phyloP scores from a whole-genome alignment of 1,140 invertebrate genomes.

The Hestina assimilis region DNA sequence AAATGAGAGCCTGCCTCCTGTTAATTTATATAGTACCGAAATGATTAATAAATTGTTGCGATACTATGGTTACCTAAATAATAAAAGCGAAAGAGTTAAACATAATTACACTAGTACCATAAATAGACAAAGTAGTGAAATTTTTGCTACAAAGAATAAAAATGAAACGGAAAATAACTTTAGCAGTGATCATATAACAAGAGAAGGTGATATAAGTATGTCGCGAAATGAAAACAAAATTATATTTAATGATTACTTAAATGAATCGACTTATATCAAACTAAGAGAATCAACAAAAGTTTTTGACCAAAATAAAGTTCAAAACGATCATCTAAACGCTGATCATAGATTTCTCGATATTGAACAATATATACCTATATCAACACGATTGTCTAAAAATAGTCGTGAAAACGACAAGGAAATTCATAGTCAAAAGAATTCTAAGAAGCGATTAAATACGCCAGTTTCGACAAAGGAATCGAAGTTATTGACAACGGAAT shows the following conservation, averaged over 20 bases:
- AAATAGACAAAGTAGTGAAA: slow-evolving; percentile 5
- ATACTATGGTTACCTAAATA: slow-evolving; percentile 69
- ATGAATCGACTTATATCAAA: slow-evolving; percentile 43
- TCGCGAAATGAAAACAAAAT: slow-evolving; percentile 42
- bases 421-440: slow-evolving; percentile 32
- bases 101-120: slow-evolving; percentile 7
- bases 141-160: slow-evolving; percentile 22
- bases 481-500: slow-evolving; percentile 27
- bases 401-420: slow-evolving; percentile 20
- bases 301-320: slow-evolving; percentile 51
- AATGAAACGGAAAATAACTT: slow-evolving; percentile 16
- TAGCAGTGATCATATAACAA: slow-evolving; percentile 22
- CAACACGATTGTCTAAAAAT: slow-evolving; percentile 35
- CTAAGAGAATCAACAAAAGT: slow-evolving; percentile 45
- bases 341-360: slow-evolving; percentile 55
- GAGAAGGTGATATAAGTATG: slow-evolving; percentile 17
- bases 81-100: slow-evolving; percentile 56
- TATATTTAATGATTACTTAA: slow-evolving; percentile 42
- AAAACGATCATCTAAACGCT: slow-evolving; percentile 50
- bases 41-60: slow-evolving; percentile 72
- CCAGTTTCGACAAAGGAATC: slow-evolving; percentile 37
- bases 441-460: slow-evolving; percentile 59
- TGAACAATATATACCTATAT: slow-evolving; percentile 32
- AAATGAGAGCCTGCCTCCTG: slow-evolving; percentile 68
- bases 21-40: slow-evolving; percentile 72